phyloP scores from a whole-genome alignment of 1,140 invertebrate species.

The Diprion similis region DNA sequence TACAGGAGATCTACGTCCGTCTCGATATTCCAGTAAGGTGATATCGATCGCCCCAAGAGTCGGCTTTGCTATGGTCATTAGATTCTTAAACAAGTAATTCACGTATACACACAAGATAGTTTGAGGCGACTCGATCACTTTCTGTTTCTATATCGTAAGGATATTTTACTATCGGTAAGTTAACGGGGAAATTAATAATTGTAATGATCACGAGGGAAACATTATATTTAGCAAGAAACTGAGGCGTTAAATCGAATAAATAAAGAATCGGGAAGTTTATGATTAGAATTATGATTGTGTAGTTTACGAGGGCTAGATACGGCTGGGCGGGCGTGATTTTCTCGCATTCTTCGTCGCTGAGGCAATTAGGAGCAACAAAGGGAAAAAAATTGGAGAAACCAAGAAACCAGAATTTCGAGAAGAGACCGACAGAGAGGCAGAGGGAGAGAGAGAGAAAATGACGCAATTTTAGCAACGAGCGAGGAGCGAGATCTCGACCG shows the following conservation, averaged over 20 bases:
- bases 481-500: not conserved
- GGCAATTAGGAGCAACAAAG: not conserved
- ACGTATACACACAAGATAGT: not conserved
- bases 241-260: not conserved
- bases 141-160: not conserved
- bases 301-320: not conserved
- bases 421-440: not conserved
- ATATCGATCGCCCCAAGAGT: not conserved
- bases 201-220: not conserved
- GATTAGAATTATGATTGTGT: not conserved
- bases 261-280: not conserved
- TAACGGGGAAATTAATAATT: not conserved
- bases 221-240: not conserved
- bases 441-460: not conserved
- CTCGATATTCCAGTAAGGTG: too few relatives aligned
- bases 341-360: not conserved
- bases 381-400: too few relatives aligned
- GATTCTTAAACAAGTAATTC: not conserved
- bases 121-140: not conserved
- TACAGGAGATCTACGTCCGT: too few relatives aligned
- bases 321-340: not conserved
- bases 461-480: constrained; percentile 4
- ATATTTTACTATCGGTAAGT: not conserved
- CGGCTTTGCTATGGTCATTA: not conserved
- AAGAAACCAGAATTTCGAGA: too few relatives aligned